phyloP scores from a whole-genome alignment of 2,113 vertebrate genomes.

The Ochotona curzoniae region DNA sequence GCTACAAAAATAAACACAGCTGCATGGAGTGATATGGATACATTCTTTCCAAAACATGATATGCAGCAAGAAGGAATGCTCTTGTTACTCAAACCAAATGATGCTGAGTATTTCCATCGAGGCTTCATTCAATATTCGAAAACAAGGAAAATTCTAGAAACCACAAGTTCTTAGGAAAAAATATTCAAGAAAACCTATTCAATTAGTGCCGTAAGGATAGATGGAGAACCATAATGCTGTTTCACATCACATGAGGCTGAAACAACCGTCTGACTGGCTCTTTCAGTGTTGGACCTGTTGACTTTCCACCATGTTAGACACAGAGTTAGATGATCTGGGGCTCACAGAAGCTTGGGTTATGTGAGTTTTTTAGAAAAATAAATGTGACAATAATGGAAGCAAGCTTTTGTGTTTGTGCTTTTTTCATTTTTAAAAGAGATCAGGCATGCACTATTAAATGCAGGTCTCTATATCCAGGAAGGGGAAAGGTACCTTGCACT shows the following conservation, averaged over 20 bases:
- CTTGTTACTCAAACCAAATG: not conserved
- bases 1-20: not conserved
- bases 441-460: conserved; percentile 91
- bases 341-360: conserved; percentile 88
- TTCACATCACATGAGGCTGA: not conserved
- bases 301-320: conserved; percentile 53
- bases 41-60: not conserved
- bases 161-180: conserved; percentile 25
- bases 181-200: conserved; percentile 33
- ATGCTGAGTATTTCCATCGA: not conserved
- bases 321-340: conserved; percentile 78
- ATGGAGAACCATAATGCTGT: not conserved
- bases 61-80: not conserved
- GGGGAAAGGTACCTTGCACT: conserved; percentile 98
- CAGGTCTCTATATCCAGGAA: conserved; percentile 96
- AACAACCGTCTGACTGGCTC: conserved; percentile 39
- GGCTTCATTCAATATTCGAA: conserved; percentile 32
- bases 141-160: not conserved
- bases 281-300: conserved; percentile 29
- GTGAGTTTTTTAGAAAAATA: conserved; percentile 81
- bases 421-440: conserved; percentile 65
- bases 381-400: conserved; percentile 83
- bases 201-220: not conserved
- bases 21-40: not conserved
- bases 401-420: conserved; percentile 62